These are phyloP conservation scores for Caenorhabditis japonica DNA, from an alignment of 2,888 invertebrate species.

Conservation along the genomic window DNA sequence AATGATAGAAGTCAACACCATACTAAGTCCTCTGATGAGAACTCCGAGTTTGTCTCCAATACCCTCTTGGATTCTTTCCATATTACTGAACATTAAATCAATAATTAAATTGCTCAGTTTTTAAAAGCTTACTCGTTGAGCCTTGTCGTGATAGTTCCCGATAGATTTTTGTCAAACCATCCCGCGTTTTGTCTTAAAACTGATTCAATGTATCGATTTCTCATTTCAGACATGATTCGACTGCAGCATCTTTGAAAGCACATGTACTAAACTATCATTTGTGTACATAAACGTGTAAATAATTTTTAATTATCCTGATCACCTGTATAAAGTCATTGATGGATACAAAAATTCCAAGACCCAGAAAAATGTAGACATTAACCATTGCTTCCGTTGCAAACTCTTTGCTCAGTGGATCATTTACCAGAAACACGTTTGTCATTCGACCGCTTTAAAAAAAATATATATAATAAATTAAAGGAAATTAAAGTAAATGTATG, in stretches of 20 bases:
- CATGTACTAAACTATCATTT: constrained; percentile 61
- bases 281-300: constrained; percentile 18
- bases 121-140: constrained; percentile 64
- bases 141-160: constrained; percentile 65
- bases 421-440: constrained; percentile 64
- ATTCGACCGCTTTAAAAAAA: constrained; percentile 57
- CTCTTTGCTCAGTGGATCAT: constrained; percentile 49
- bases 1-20: constrained; percentile 63
- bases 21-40: constrained; percentile 64
- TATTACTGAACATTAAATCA: constrained; percentile 22
- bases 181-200: constrained; percentile 70
- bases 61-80: constrained; percentile 64
- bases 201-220: constrained; percentile 60
- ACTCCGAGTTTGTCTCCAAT: constrained; percentile 72
- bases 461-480: background rate
- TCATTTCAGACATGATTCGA: constrained; percentile 64
- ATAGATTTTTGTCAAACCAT: constrained; percentile 70
- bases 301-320: background rate
- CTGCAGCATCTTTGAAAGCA: constrained; percentile 69
- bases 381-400: constrained; percentile 61
- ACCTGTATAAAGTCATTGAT: constrained; percentile 66
- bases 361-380: constrained; percentile 70
- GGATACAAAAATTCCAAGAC: constrained; percentile 61
- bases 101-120: background rate
- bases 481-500: no score